phyloP scores from a whole-genome alignment of 2,797 vertebrate species.

The Ctenochaetus hawaiiensis region DNA sequence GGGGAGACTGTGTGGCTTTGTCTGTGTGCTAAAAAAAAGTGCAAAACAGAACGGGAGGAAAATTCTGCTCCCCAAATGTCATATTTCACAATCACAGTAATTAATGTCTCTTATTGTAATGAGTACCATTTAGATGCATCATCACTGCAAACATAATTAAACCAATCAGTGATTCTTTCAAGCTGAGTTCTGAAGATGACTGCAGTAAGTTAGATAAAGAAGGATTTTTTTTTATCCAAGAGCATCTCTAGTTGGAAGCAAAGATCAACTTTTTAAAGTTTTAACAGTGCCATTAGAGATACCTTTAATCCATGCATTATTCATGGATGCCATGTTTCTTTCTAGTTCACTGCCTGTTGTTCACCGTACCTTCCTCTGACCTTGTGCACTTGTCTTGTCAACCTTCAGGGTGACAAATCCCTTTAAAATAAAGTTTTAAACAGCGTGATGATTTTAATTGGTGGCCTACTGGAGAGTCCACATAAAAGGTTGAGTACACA shows the following conservation, averaged over 20 bases:
- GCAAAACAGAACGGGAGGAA: background rate
- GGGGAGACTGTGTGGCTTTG: background rate
- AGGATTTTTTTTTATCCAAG: conserved; percentile 27
- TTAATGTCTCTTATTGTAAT: conserved; percentile 63
- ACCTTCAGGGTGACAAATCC: conserved; percentile 58
- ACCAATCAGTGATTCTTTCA: conserved; percentile 72
- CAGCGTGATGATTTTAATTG: conserved; percentile 64
- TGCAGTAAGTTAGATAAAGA: conserved; percentile 26
- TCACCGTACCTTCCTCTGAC: conserved; percentile 54
- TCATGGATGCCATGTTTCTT: conserved; percentile 67
- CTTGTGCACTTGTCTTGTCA: conserved; percentile 63
- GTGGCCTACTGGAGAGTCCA: conserved; percentile 33
- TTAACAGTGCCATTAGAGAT: conserved; percentile 71
- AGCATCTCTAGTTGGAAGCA: conserved; percentile 49
- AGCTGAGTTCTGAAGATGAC: conserved; percentile 54
- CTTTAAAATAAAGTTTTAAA: conserved; percentile 51
- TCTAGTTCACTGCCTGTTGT: conserved; percentile 68
- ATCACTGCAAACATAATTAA: conserved; percentile 80
- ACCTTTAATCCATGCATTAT: conserved; percentile 77
- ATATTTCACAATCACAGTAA: conserved; percentile 54
- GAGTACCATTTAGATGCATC: conserved; percentile 64
- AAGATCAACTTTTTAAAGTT: conserved; percentile 74
- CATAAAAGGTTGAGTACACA: conserved; percentile 60
- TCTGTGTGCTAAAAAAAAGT: background rate
- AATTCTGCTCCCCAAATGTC: conserved; percentile 27